Evolutionary conservation across 1,140 invertebrate species (phyloP).

Genomic region (Heliothis subflexa): DNA sequence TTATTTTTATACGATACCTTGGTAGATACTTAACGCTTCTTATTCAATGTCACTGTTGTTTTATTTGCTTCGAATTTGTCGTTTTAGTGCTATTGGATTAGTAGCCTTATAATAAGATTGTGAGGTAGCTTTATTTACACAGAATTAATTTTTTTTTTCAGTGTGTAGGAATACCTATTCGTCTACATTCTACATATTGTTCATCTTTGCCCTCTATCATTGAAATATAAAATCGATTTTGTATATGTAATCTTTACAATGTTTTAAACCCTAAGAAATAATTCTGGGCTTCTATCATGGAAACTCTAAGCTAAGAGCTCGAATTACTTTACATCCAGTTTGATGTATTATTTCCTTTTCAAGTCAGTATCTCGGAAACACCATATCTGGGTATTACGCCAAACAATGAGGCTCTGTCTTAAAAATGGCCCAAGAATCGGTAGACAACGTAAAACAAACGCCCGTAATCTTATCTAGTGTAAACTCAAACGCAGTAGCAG

Average conservation of each 20-base stretch:
- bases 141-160: neutral
- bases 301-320: neutral
- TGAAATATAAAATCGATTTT: no score
- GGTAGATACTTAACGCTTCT: constrained; percentile 28
- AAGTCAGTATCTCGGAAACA: constrained; percentile 59
- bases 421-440: constrained; percentile 81
- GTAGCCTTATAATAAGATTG: constrained; percentile 32
- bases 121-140: constrained; percentile 10
- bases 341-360: constrained; percentile 46
- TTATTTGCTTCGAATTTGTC: constrained; percentile 35
- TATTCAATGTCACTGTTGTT: constrained; percentile 6
- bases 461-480: constrained; percentile 81
- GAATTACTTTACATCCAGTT: constrained; percentile 7
- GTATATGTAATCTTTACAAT: no score
- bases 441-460: constrained; percentile 84
- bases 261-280: no score
- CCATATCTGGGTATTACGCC: constrained; percentile 58
- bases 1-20: constrained; percentile 41
- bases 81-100: constrained; percentile 41
- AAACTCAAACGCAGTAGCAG: constrained; percentile 85
- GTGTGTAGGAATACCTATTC: no score
- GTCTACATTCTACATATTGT: no score
- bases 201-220: no score
- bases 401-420: constrained; percentile 82
- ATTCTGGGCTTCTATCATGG: no score